Evolutionary conservation across 1,140 invertebrate species (phyloP).

Genomic region (Euura saliciscinereae): DNA sequence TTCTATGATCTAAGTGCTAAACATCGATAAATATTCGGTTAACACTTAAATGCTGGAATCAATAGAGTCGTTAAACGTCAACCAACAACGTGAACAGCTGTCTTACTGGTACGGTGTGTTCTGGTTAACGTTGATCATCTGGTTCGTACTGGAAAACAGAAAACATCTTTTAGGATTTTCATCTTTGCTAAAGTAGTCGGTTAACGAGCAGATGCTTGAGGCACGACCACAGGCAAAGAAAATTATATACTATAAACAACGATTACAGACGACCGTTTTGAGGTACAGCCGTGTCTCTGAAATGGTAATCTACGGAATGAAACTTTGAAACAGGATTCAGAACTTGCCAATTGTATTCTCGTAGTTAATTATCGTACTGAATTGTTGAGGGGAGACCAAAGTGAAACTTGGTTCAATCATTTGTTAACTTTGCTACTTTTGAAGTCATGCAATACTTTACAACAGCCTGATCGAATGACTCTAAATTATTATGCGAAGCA

Average conservation of each 20-base stretch:
- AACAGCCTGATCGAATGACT: too few relatives aligned
- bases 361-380: too few relatives aligned
- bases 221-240: background rate
- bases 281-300: background rate
- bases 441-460: too few relatives aligned
- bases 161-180: background rate
- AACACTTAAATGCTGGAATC: background rate
- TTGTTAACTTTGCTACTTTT: too few relatives aligned
- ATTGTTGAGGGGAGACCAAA: too few relatives aligned
- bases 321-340: too few relatives aligned
- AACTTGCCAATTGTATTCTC: too few relatives aligned
- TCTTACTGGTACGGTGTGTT: slow-evolving; percentile 70
- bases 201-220: slow-evolving; percentile 1
- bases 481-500: too few relatives aligned
- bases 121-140: slow-evolving; percentile 83
- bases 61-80: background rate
- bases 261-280: background rate
- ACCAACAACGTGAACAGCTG: background rate
- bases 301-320: too few relatives aligned
- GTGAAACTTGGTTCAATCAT: too few relatives aligned
- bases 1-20: background rate
- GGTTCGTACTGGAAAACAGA: slow-evolving; percentile 69
- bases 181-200: background rate
- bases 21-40: background rate
- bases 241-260: background rate